phyloP scores from a whole-genome alignment of 2,113 vertebrate genomes.

The Montifringilla adamsi region DNA sequence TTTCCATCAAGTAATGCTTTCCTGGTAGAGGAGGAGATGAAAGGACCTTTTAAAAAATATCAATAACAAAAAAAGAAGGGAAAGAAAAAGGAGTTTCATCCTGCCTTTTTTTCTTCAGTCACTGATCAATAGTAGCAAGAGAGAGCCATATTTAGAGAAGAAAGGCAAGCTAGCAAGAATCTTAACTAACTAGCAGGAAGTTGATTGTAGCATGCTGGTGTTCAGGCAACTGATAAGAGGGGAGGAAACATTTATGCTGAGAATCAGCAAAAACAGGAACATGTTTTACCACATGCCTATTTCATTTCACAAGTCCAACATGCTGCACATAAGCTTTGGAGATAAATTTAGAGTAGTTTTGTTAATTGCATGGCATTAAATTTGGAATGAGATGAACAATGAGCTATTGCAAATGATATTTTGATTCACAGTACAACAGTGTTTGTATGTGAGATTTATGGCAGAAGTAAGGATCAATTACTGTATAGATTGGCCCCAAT shows the following conservation, averaged over 20 bases:
- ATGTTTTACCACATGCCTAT: neutral
- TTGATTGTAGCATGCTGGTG: neutral
- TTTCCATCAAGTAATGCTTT: conserved; percentile 27
- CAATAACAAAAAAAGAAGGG: conserved; percentile 28
- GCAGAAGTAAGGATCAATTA: neutral
- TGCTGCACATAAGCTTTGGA: neutral
- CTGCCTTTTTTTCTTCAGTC: neutral
- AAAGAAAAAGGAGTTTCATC: conserved; percentile 15
- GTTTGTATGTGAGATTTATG: neutral
- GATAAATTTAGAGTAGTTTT: neutral
- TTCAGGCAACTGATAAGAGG: neutral
- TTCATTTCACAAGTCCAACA: neutral
- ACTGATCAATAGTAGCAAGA: conserved; percentile 18
- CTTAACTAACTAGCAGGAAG: conserved; percentile 46
- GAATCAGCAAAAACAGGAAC: neutral
- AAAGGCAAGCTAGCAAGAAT: conserved; percentile 43
- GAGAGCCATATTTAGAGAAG: neutral
- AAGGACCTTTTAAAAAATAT: conserved; percentile 41
- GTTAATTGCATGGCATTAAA: neutral
- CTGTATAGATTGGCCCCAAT: neutral
- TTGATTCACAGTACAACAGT: neutral
- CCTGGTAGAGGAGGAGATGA: conserved; percentile 22
- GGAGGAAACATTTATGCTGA: conserved; percentile 5
- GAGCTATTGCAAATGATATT: neutral
- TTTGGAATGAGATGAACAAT: neutral